Conservation (phyloP, 1,140 invertebrate genomes). For the Telenomus remus region DNA sequence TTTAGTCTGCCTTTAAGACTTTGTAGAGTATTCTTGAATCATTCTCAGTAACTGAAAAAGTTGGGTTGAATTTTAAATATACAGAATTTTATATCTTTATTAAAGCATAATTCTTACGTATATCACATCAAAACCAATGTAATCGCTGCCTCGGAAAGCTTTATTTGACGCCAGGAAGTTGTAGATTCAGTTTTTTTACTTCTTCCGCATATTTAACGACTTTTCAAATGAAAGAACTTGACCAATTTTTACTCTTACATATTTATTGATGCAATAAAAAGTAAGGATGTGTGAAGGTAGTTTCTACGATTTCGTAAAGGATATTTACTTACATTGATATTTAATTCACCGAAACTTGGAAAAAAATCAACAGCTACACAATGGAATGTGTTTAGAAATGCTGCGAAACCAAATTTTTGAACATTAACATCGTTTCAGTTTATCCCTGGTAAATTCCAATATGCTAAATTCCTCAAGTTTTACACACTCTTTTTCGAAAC, state of each 20-base stretch:
- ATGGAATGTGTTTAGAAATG: no score
- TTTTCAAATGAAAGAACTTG: conserved; percentile 29
- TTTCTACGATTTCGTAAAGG: conserved; percentile 3
- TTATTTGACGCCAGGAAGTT: conserved; percentile 27
- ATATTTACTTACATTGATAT: background rate
- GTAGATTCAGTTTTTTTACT: conserved; percentile 28
- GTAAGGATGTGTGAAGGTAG: conserved; percentile 1
- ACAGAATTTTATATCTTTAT: conserved; percentile 21
- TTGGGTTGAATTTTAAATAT: background rate
- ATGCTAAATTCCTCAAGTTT: no score
- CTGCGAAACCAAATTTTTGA: no score
- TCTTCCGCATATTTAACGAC: conserved; percentile 37
- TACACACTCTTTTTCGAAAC: no score
- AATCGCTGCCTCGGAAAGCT: conserved; percentile 23
- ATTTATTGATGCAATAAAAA: conserved; percentile 27
- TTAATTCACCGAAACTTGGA: no score
- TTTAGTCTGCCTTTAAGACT: no score
- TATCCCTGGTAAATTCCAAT: no score
- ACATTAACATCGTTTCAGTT: no score
- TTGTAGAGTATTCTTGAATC: no score
- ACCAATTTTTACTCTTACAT: conserved; percentile 22
- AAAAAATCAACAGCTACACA: no score
- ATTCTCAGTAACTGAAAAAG: conserved; percentile 1
- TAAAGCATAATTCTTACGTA: conserved; percentile 24
- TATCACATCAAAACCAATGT: conserved; percentile 26